Percentiles rank a stretch among this genome's conserved stretches.
Evolutionary conservation across 2,888 invertebrate genomes (phyloP).

Genomic region (Neoaliturus tenellus): DNA sequence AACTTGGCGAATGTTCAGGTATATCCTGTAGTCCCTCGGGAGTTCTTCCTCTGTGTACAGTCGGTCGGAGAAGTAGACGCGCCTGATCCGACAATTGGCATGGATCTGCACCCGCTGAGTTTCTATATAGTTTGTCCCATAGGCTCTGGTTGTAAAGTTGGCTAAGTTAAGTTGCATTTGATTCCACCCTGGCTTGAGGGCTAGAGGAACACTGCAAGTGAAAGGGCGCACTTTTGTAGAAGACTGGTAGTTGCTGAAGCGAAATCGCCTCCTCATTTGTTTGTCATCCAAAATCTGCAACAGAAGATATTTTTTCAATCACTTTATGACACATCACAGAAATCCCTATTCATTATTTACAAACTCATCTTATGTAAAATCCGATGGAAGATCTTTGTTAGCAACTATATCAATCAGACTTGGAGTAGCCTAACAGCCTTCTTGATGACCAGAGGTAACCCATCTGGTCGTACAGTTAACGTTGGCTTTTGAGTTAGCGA

Average conservation of each 20-base stretch:
- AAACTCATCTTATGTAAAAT: too few species aligned
- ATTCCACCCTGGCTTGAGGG: conserved; percentile 96
- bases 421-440: too few species aligned
- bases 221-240: conserved; percentile 96
- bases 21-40: conserved; percentile 96
- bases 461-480: too few species aligned
- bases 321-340: too few species aligned
- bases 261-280: conserved; percentile 85
- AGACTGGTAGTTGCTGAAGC: conserved; percentile 92
- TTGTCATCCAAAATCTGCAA: conserved; percentile 94
- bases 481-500: too few species aligned
- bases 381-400: too few species aligned
- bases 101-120: conserved; percentile 91
- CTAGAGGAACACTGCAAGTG: conserved; percentile 98
- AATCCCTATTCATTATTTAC: too few species aligned
- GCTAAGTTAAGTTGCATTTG: conserved; percentile 96
- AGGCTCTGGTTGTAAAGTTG: conserved; percentile 91
- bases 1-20: conserved; percentile 73
- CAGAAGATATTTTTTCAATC: not conserved
- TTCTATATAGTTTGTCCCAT: conserved; percentile 85
- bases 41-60: conserved; percentile 96
- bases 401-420: too few species aligned
- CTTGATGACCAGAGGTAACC: too few species aligned
- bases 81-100: conserved; percentile 95
- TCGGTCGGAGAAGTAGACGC: conserved; percentile 91